phyloP scores from a whole-genome alignment of 2,888 invertebrate genomes.

The Drosophila peninsularis region DNA sequence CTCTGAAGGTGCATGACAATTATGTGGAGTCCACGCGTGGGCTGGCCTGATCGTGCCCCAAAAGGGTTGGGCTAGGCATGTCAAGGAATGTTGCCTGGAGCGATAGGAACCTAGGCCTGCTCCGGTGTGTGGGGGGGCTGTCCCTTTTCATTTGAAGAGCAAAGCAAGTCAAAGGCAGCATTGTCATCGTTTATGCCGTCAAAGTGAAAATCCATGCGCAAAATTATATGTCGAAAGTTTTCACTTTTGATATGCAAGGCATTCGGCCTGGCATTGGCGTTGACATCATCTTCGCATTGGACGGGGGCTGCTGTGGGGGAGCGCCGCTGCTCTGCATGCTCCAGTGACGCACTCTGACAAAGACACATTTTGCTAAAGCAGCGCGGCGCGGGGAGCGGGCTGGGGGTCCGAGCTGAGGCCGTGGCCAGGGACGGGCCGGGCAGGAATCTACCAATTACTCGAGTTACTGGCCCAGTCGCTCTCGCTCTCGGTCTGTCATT shows the following conservation, averaged over 20 bases:
- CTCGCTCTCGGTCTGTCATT: constrained; percentile 57
- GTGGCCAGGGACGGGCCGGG: background rate
- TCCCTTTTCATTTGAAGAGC: constrained; percentile 18
- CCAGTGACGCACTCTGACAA: constrained; percentile 75
- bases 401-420: background rate
- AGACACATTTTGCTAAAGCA: constrained; percentile 62
- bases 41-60: background rate
- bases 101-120: constrained; percentile 9
- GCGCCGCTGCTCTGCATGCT: constrained; percentile 51
- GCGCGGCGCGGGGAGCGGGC: background rate
- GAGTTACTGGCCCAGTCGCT: constrained; percentile 65
- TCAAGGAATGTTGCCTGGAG: background rate
- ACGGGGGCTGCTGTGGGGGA: background rate
- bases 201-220: constrained; percentile 80
- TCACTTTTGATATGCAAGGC: constrained; percentile 76
- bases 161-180: constrained; percentile 43
- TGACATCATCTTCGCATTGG: constrained; percentile 43
- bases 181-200: constrained; percentile 77
- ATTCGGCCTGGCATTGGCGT: constrained; percentile 38
- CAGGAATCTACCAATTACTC: constrained; percentile 66
- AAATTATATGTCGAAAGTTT: constrained; percentile 80
- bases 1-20: background rate
- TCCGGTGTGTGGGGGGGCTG: background rate
- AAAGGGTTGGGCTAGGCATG: background rate
- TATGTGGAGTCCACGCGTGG: background rate